Base-by-base conservation (phyloP, 2,888 invertebrate genomes). In the Xestia rhomboidea region DNA sequence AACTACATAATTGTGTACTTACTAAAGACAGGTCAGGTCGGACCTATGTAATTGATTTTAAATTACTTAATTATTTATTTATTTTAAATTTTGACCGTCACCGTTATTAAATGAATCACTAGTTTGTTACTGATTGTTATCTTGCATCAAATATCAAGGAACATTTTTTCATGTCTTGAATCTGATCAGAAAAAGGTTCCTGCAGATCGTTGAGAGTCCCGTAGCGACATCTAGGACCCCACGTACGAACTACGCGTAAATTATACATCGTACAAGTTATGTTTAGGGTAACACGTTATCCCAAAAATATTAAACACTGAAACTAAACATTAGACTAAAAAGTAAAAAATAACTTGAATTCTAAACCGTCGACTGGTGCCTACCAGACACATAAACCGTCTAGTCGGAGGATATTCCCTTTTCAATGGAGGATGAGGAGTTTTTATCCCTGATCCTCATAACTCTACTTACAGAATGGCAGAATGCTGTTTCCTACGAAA, bases 11-110 rank as follows among this genome's bases (percentile, higher is more conserved):
- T n/a, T n/a, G n/a, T n/a, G n/a, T n/a, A n/a, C n/a, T n/a, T n/a
- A n/a, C n/a, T 51, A 68, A 34, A 63, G 15, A 63, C 63, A 38
- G 46, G 30, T 51, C 44, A 51, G 63, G 7, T 27, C 46, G 24
- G 24, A 46, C 1, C 11, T 49, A 62, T 41, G 38, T 44, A 44
- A 18, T 62, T 46, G 13, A 78, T 78, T 72, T 63, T 63, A 49
- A 72, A 79, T 72, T 30, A 41, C 44, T 15, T 54, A 30, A 64
- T 77, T 54, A 54, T n/a, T 54, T 18, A 13, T 11, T 46, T 46
- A 44, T 57, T 54, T 38, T 7, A 38, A 41, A 10, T 11, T 46
- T 27, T 64, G 46, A 27, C 46, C 68, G 63, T 68, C 73, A 73
- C 68, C 41, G 21, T 64, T 67, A 54, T 54, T 38, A 67, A 71